A percentile compares a stretch with the other conserved stretches of the same genome.
phyloP scores from a whole-genome alignment of 2,113 vertebrate genomes.

The Gila orcuttii region DNA sequence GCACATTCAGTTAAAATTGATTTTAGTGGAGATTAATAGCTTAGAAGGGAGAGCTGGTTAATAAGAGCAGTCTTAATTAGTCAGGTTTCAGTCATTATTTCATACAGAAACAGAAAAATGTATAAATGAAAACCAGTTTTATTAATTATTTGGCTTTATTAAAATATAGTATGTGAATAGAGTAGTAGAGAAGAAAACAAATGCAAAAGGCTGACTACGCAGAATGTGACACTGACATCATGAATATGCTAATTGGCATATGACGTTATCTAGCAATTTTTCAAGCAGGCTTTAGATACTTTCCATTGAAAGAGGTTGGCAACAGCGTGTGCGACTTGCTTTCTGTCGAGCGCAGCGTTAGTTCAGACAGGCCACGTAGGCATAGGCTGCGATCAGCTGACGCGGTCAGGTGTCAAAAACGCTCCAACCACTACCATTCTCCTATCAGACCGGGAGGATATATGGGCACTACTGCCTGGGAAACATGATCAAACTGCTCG shows the following conservation, averaged over 20 bases:
- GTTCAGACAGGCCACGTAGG: no score
- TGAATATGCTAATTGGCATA: background rate
- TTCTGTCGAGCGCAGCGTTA: background rate
- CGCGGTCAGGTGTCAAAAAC: no score
- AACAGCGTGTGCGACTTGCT: slow-evolving; percentile 19
- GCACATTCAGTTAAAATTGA: background rate
- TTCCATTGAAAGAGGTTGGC: background rate
- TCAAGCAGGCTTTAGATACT: background rate
- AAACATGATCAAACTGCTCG: no score
- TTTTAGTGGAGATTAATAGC: no score
- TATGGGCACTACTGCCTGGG: no score
- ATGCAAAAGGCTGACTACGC: background rate
- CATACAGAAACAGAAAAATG: no score
- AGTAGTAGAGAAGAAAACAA: background rate
- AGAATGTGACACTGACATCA: background rate
- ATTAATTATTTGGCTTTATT: background rate
- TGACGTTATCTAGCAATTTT: background rate
- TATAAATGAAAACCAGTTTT: background rate
- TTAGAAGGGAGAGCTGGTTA: no score
- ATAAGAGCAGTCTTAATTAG: background rate
- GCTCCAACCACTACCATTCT: no score
- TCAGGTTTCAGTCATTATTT: background rate
- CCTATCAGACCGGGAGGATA: no score
- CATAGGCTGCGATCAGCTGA: no score
- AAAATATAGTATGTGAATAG: background rate